Percentiles rank a stretch among this genome's conserved stretches.
Conservation (phyloP, 2,888 invertebrate species). For the Stegana nigrithorax region DNA sequence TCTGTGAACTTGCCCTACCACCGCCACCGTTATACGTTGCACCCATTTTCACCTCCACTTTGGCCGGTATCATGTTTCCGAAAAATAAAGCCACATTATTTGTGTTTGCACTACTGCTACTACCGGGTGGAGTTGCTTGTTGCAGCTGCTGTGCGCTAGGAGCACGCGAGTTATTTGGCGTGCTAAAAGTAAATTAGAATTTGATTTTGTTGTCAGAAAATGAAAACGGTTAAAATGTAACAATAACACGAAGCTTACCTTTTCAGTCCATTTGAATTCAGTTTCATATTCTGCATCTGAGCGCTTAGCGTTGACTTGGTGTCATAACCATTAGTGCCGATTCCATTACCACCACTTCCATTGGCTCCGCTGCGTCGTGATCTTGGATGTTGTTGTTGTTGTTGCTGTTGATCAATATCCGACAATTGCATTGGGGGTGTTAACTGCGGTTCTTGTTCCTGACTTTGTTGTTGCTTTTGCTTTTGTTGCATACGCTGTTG, state of each 20-base stretch:
- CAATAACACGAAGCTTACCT: constrained; percentile 32
- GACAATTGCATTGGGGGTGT: neutral
- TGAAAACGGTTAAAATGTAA: neutral
- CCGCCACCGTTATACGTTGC: constrained; percentile 29
- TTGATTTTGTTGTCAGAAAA: neutral
- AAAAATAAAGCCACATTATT: constrained; percentile 62
- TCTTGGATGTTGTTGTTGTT: constrained; percentile 33
- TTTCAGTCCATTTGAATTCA: constrained; percentile 49
- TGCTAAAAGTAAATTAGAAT: constrained; percentile 33
- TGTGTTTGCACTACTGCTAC: constrained; percentile 36
- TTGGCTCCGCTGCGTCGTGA: constrained; percentile 14
- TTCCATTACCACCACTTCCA: neutral
- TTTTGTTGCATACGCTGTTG: constrained; percentile 34
- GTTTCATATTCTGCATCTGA: constrained; percentile 64
- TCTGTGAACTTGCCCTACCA: constrained; percentile 24
- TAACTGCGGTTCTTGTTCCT: constrained; percentile 26
- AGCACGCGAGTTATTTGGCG: constrained; percentile 49
- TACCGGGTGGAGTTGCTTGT: constrained; percentile 37
- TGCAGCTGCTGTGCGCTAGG: constrained; percentile 32
- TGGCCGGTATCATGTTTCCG: constrained; percentile 67
- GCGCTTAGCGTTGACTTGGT: constrained; percentile 54
- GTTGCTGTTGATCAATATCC: constrained; percentile 22
- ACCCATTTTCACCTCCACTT: constrained; percentile 65
- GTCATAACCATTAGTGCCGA: constrained; percentile 32
- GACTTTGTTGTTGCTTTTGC: constrained; percentile 33